Evolutionary conservation across 37 sponge, comb jelly and placozoan species (phyloP), one percentile per base, ranked within the genome.

Genomic region (Ephydatia muelleri): DNA sequence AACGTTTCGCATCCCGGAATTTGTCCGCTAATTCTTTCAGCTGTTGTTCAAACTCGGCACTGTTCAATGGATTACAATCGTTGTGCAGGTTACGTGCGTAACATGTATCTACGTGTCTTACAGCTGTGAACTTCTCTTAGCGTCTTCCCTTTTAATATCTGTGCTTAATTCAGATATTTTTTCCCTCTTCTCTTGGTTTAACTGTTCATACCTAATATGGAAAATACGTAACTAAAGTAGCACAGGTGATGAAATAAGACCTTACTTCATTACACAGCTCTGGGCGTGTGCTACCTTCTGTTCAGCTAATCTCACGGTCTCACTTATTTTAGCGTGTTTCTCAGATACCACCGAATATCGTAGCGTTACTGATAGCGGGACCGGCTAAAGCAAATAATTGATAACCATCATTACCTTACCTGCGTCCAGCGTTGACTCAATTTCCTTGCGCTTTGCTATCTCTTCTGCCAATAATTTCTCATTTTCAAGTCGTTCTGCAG

Each of bases 381-480:
- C 21, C 9, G 21, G 36, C 38, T 27, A 23, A 75, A 26, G 35
- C 21, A 36, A 49, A 2, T 47, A 16, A n/a, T 26, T 77, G 78
- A 13, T 0, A 47, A 29, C 29, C 28, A 34, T n/a, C 13, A 26
- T 49, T 6, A 27, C 14, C 49, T 22, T 78, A 64, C 26, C 40
- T 28, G 48, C 34, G 65, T 83, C 89, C 34, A 78, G 38, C 67
- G 72, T 43, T 29, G 73, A 0, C 32, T 88, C 89, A 6, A 88
- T 65, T 1, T 83, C 49, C 79, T 79, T 77, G 36, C 89, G 36
- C 57, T 78, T 83, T 26, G 66, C 35, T 34, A 26, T 77, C 65
- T 83, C 89, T 49, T 84, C 64, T 14, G 84, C 79, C 32, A 88
- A 67, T 9, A 76, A 33, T 47, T 66, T 47, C 33, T 88, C 89